Evolutionary conservation across 2,888 invertebrate species (phyloP).

Genomic region (Pterobdella sp.): DNA sequence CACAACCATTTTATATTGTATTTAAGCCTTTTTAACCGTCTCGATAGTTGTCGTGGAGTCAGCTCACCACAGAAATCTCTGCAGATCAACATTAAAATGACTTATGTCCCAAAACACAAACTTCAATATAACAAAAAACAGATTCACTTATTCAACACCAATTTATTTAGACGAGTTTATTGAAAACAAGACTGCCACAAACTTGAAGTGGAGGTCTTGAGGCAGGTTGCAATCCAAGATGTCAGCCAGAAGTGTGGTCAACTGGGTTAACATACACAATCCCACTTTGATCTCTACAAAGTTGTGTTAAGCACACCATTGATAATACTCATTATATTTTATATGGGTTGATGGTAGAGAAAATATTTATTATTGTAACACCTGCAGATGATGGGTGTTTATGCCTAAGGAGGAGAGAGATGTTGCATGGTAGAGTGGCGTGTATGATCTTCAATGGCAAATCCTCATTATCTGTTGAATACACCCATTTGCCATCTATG

Average conservation of each 20-base stretch:
- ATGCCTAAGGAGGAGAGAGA: not conserved
- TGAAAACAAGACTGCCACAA: not conserved
- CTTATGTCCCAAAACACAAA: too few relatives aligned
- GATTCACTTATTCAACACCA: too few relatives aligned
- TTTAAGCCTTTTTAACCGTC: slow-evolving; percentile 69
- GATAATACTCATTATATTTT: slow-evolving; percentile 4
- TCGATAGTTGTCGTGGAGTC: slow-evolving; percentile 65
- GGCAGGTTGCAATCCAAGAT: not conserved
- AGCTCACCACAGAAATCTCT: slow-evolving; percentile 75
- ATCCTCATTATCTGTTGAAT: not conserved
- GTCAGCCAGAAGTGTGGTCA: not conserved
- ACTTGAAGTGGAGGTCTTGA: not conserved
- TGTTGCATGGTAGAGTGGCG: not conserved
- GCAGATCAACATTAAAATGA: not conserved
- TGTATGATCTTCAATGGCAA: not conserved
- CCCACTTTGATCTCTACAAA: not conserved
- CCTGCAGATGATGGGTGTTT: not conserved
- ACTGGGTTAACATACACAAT: not conserved
- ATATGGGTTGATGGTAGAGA: slow-evolving; percentile 5
- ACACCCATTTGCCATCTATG: slow-evolving; percentile 71
- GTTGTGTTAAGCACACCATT: not conserved
- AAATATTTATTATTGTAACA: not conserved
- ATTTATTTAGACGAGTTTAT: not conserved
- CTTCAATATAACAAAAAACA: too few relatives aligned
- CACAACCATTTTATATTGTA: slow-evolving; percentile 72